Evolutionary conservation across 2,888 invertebrate species (phyloP), one percentile per base, ranked within the genome.

Genomic region (Machimus rusticus): DNA sequence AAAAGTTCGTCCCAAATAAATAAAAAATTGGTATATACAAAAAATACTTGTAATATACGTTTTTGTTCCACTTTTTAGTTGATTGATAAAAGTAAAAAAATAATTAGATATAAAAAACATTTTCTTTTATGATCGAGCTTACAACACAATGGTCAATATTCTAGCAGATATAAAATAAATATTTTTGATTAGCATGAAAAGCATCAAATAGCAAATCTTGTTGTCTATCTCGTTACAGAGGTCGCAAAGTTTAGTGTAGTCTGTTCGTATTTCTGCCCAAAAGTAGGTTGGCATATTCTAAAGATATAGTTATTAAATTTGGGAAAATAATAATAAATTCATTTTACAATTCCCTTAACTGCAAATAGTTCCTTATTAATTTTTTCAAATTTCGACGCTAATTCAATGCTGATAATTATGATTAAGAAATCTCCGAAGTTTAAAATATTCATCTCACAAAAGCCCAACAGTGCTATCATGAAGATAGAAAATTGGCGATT

Each of bases 171-270:
- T 57, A 0, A 57, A 0, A 57, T 19, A 76, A 34, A n/a, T 34
- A 4, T 31, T 31, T 76, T 76, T 76, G 9, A 28, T 8, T n/a
- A 34, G 3, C 76, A 37, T 9, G 14, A 19, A 5, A 14, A 76
- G n/a, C 6, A 94, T 93, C 77, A 94, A 93, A 66, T 93, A 90
- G 4, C 94, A 93, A 81, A 94, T 93, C 57, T 93, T 93, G 81
- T 92, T 91, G 89, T 94, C 94, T 89, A 94, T 91, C 31, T 91
- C 91, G 85, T 93, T 91, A n/a, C 94, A 94, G 12, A 94, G 90
- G 2, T 91, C 92, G 51, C 94, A 94, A 74, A 94, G 89, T 84
- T 92, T 93, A 74, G 94, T 93, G 89, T 94, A 94, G 89, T 94
- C 93, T 87, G 92, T 92, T 85, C 94, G 92, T 23, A 19, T 5